A percentile compares a stretch with the other conserved stretches of the same genome.
Conservation (phyloP, 2,888 invertebrate genomes). For the Tyria jacobaeae region DNA sequence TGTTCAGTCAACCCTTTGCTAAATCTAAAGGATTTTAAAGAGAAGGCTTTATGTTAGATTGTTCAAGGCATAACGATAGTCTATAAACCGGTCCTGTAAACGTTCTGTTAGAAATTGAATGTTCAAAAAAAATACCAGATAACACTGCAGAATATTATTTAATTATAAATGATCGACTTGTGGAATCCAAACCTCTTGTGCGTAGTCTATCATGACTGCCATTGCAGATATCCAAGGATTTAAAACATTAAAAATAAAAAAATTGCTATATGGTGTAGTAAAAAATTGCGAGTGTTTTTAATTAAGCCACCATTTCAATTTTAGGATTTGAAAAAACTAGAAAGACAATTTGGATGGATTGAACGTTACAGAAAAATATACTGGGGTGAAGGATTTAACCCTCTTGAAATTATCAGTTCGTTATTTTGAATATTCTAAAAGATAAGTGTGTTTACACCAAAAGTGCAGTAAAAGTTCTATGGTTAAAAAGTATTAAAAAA, state of each 20-base stretch:
- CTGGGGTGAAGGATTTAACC: too few species aligned
- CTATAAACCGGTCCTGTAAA: slow-evolving; percentile 46
- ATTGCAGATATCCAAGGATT: slow-evolving; percentile 33
- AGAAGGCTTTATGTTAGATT: slow-evolving; percentile 45
- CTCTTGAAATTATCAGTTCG: too few species aligned
- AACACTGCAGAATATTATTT: slow-evolving; percentile 46
- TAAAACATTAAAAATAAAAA: slow-evolving; percentile 36
- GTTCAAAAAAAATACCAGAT: slow-evolving; percentile 32
- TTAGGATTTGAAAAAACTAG: slow-evolving; percentile 28
- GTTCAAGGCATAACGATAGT: slow-evolving; percentile 46
- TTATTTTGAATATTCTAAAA: too few species aligned
- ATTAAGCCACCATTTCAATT: slow-evolving; percentile 37
- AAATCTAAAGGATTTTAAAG: slow-evolving; percentile 32
- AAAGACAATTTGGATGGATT: too few species aligned
- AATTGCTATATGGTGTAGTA: slow-evolving; percentile 30
- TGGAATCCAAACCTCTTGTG: slow-evolving; percentile 43
- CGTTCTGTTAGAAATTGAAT: slow-evolving; percentile 47
- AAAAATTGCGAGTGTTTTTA: slow-evolving; percentile 23
- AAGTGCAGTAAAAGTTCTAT: too few species aligned
- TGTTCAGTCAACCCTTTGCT: slow-evolving; percentile 36
- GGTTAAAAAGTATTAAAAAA: too few species aligned
- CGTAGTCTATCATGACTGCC: slow-evolving; percentile 28
- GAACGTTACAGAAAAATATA: too few species aligned
- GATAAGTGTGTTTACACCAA: too few species aligned
- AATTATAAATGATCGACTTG: slow-evolving; percentile 41